Evolutionary conservation across 2,797 vertebrate species (phyloP).

Genomic region (Urophycis tenuis): DNA sequence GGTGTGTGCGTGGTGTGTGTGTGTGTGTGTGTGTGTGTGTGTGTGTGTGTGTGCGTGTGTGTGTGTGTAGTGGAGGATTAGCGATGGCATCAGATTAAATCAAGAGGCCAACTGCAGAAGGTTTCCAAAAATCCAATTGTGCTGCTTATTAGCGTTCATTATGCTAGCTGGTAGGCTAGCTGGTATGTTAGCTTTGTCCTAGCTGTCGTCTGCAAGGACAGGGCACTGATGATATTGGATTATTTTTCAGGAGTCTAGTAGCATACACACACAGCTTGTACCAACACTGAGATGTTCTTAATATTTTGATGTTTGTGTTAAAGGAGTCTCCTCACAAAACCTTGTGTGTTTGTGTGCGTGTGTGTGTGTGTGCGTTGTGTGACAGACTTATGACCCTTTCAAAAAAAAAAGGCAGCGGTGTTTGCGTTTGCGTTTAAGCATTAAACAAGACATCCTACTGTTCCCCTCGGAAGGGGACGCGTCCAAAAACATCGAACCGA

Average conservation of each 20-base stretch:
- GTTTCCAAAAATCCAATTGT: conserved; percentile 21
- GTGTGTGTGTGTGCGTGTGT: conserved; percentile 1
- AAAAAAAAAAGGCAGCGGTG: background rate
- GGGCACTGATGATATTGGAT: background rate
- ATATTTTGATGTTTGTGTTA: background rate
- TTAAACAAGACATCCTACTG: too few relatives aligned
- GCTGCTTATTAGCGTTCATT: conserved; percentile 10
- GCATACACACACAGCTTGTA: background rate
- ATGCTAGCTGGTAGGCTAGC: background rate
- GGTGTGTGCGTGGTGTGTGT: background rate
- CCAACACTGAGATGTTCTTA: background rate
- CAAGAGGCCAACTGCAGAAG: conserved; percentile 24
- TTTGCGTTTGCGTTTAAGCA: background rate
- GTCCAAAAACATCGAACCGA: too few relatives aligned
- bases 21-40: background rate
- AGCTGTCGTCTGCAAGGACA: background rate
- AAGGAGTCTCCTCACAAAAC: background rate
- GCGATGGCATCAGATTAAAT: conserved; percentile 29
- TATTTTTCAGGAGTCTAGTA: background rate
- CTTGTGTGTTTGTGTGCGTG: too few relatives aligned
- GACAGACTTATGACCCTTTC: background rate
- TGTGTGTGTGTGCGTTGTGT: background rate
- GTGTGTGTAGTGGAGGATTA: conserved; percentile 25
- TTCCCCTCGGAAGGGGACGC: too few relatives aligned
- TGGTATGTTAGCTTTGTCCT: background rate